Evolutionary conservation across 2,113 vertebrate genomes (phyloP).

Genomic region (Psammodynastes pulverulentus): DNA sequence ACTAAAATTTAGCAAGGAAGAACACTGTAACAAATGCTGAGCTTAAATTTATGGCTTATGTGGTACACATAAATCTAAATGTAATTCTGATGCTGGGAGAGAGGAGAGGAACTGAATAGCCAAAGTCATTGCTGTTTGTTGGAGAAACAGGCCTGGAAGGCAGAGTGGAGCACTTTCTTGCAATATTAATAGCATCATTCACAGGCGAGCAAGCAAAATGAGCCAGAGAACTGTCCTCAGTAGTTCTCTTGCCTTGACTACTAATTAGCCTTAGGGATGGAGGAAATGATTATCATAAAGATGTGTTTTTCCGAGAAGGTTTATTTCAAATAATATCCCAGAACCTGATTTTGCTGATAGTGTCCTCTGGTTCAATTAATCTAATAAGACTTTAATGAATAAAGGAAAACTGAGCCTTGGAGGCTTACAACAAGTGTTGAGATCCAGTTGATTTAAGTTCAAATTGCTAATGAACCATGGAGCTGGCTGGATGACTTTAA

Average conservation of each 20-base stretch:
- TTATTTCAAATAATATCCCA: slow-evolving; percentile 30
- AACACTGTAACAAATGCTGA: not conserved
- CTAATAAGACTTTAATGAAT: slow-evolving; percentile 16
- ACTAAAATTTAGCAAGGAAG: slow-evolving; percentile 8
- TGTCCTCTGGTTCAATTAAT: slow-evolving; percentile 47
- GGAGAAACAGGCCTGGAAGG: not conserved
- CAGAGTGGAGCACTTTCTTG: slow-evolving; percentile 25
- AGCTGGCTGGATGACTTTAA: not conserved
- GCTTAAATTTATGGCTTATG: slow-evolving; percentile 4
- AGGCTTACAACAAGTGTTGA: not conserved
- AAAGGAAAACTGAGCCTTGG: not conserved
- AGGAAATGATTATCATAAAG: slow-evolving; percentile 39
- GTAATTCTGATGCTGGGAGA: accelerated
- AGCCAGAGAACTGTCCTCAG: slow-evolving; percentile 13
- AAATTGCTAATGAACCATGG: not conserved
- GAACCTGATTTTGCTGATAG: slow-evolving; percentile 19
- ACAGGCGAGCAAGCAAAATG: not conserved
- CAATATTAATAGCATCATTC: slow-evolving; percentile 32
- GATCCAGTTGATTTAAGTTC: not conserved
- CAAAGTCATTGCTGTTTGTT: not conserved
- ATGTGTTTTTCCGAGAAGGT: slow-evolving; percentile 28
- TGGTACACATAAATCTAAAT: slow-evolving; percentile 27
- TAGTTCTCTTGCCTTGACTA: slow-evolving; percentile 23
- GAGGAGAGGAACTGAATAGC: not conserved
- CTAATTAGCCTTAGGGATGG: slow-evolving; percentile 33